Evolutionary conservation across 1,140 invertebrate genomes (phyloP), one percentile per base, ranked within the genome.

Genomic region (Drosophila nigromelanica): DNA sequence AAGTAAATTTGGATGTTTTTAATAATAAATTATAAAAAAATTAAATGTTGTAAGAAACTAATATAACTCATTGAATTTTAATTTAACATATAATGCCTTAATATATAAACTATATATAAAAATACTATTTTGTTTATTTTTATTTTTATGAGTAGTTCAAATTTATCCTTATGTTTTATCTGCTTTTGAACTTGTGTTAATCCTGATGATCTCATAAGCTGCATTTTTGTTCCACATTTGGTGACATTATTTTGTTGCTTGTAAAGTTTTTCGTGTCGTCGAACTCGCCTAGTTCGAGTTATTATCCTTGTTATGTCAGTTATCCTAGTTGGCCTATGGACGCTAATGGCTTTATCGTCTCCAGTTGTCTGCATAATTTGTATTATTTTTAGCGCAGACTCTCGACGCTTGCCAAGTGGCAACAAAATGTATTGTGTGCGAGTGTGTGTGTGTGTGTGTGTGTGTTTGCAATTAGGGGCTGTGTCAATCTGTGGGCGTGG

Each of bases 301-400:
- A 11, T 11, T 15, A 50, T 35, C 51, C 50, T 63, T 43, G 30
- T 11, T 15, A 6, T 33, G 27, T 7, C 21, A n/a, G 12, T 51
- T 43, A 61, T 42, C 37, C 51, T 35, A 55, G 55, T 76, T 72
- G 61, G 55, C 61, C 60, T 54, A 60, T 51, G 21, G 35, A 62
- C 58, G 71, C 60, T 80, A 80, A 80, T 80, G 78, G 62, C 78
- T 72, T 76, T 67, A 76, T 67, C 54, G 78, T 80, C 78, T 76
- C 78, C 73, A 80, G 40, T 66, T 59, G 79, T 74, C 79, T 82
- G 79, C 78, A 81, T 78, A 82, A 82, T 82, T 81, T 81, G 70
- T 78, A 60, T 76, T 68, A 64, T 73, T 69, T 59, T 37, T 67
- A 48, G 62, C 27, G 58, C 56, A 61, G 55, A 50, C 47, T 37